Base-by-base conservation (phyloP, 1,140 invertebrate species). In the Limonius californicus region DNA sequence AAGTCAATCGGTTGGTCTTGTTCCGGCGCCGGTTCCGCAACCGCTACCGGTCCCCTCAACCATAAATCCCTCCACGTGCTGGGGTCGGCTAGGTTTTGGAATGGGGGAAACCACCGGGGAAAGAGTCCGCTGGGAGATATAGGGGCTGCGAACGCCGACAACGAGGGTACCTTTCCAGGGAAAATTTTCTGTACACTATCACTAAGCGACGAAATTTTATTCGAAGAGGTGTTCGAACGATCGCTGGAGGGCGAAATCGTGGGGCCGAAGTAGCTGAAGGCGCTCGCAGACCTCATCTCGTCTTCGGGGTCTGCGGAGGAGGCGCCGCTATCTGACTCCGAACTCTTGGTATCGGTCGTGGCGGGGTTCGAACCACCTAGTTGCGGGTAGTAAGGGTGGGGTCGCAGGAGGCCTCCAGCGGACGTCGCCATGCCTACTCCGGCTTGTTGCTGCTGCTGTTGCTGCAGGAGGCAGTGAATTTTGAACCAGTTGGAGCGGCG, bases 401-500 rank as follows among this genome's bases (percentile, higher is more conserved):
- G 73, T 32, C 73, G 65, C 0, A 75, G 63, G 1, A 74, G 61
- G 1, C 53, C 53, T 16, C 1, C 21, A n/a, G 21, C 53, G 23
- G 64, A 65, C 0, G 66, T 68, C 12, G 71, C 68, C 8, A 71
- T 66, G 1, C 32, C 64, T 16, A 67, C 66, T 2, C 67, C 61
- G 6, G 8, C 66, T 62, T 88, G 84, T 66, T 89, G 87, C 60
- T 90, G 87, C 64, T 93, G 90, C 70, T 92, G 89, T 76, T 94
- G 91, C 58, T 89, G 88, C 21, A 95, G 82, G 0, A 95, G 80
- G 69, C 92, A 95, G 74, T 95, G 92, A 57, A 95, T 94, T 78
- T 95, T 95, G 83, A 95, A 95, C 92, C 92, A 95, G 79, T 95
- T 95, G 6, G 91, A 94, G 35, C 92, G 81, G 3, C 92, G 82